Conservation (phyloP, 2,797 vertebrate species). For the Moxostoma hubbsi region DNA sequence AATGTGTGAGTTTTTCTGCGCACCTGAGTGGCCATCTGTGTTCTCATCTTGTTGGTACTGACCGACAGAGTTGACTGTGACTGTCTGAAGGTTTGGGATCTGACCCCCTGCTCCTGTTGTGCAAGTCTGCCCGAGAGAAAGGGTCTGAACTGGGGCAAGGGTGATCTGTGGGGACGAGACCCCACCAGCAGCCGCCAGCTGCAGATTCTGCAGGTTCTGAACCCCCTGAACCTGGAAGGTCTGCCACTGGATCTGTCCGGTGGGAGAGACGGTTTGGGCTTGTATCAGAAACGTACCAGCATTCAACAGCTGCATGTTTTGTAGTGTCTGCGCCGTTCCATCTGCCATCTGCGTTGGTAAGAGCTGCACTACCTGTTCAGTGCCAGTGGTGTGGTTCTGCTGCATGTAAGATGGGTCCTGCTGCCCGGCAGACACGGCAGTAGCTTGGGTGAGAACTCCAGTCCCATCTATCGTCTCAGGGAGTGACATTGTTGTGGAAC, state of each 20-base stretch:
- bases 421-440: conserved; percentile 85
- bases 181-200: conserved; percentile 77
- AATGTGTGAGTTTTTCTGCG: neutral
- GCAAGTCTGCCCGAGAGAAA: conserved; percentile 90
- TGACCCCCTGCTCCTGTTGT: conserved; percentile 83
- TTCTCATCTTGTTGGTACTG: conserved; percentile 92
- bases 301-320: conserved; percentile 97
- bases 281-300: conserved; percentile 98
- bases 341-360: conserved; percentile 88
- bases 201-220: conserved; percentile 97
- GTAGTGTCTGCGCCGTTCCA: conserved; percentile 88
- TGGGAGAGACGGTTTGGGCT: conserved; percentile 97
- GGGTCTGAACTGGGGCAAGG: conserved; percentile 94
- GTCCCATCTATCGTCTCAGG: conserved; percentile 96
- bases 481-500: conserved; percentile 84
- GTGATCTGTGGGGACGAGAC: conserved; percentile 91
- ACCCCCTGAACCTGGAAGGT: conserved; percentile 99
- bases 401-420: conserved; percentile 93
- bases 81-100: conserved; percentile 98
- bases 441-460: conserved; percentile 93
- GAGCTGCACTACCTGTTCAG: conserved; percentile 87
- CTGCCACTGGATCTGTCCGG: conserved; percentile 99
- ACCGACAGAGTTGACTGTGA: conserved; percentile 94
- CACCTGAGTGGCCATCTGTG: conserved; percentile 89
- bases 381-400: conserved; percentile 85